These are phyloP conservation scores for Seriola quinqueradiata DNA, from an alignment of 2,113 vertebrate species.

Conservation along the genomic window DNA sequence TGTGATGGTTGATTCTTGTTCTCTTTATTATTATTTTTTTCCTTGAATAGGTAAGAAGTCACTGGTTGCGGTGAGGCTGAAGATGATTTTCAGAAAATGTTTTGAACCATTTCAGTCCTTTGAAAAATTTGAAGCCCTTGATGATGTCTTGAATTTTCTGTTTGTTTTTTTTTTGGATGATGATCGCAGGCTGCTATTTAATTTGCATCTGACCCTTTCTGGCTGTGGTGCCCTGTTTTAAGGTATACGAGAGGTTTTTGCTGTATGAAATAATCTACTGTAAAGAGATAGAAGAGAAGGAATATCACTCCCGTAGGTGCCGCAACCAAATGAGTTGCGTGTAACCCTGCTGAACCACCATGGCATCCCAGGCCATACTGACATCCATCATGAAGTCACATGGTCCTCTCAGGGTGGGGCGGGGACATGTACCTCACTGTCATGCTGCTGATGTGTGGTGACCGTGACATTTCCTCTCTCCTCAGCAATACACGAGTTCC, in stretches of 20 bases:
- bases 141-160: neutral
- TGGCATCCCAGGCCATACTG: neutral
- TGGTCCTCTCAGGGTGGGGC: neutral
- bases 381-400: neutral
- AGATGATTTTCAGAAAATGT: neutral
- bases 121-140: slow-evolving; percentile 6
- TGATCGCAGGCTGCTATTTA: slow-evolving; percentile 31
- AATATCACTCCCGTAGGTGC: neutral
- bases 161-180: slow-evolving; percentile 2
- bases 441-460: slow-evolving; percentile 53
- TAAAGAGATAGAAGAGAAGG: neutral
- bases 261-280: neutral
- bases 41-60: slow-evolving; percentile 27
- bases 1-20: neutral
- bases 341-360: neutral
- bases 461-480: slow-evolving; percentile 72
- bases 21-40: neutral
- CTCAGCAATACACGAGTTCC: slow-evolving; percentile 96
- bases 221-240: neutral
- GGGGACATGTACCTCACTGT: slow-evolving; percentile 35
- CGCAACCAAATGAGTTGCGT: neutral
- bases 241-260: slow-evolving; percentile 11
- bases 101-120: slow-evolving; percentile 11
- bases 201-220: slow-evolving; percentile 29
- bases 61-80: slow-evolving; percentile 5